phyloP scores from a whole-genome alignment of 2,797 vertebrate genomes.

The Pipistrellus pipistrellus region DNA sequence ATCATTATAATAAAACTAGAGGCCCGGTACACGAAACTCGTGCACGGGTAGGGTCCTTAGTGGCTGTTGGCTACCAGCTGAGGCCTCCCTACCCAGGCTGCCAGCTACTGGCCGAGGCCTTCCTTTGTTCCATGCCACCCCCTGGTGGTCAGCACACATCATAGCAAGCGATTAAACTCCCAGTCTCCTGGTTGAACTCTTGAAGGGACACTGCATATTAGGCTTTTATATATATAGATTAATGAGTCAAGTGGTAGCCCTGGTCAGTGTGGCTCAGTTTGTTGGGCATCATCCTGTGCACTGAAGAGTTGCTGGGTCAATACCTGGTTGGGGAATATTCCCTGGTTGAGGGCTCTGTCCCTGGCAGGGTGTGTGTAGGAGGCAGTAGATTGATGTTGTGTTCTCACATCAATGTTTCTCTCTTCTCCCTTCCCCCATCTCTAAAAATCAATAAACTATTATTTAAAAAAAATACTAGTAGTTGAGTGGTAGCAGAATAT shows the following conservation, averaged over 20 bases:
- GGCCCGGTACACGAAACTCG: too few relatives aligned
- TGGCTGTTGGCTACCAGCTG: too few relatives aligned
- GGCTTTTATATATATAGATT: too few relatives aligned
- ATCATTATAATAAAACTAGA: conserved; percentile 62
- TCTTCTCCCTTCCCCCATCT: not conserved
- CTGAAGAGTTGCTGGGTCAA: not conserved
- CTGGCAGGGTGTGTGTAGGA: not conserved
- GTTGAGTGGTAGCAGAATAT: conserved; percentile 16
- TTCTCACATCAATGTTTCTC: not conserved
- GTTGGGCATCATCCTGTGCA: not conserved
- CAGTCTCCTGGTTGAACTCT: too few relatives aligned
- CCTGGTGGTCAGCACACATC: too few relatives aligned
- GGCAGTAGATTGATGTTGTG: not conserved
- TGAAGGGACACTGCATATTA: too few relatives aligned
- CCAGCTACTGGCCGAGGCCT: too few relatives aligned
- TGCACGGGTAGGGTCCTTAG: too few relatives aligned
- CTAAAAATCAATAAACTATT: not conserved
- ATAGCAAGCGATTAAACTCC: too few relatives aligned
- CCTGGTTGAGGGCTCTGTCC: not conserved
- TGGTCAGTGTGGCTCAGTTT: not conserved
- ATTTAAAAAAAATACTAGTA: not conserved
- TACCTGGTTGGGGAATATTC: not conserved
- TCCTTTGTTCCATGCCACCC: too few relatives aligned
- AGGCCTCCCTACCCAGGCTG: too few relatives aligned
- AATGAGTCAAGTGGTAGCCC: not conserved